Evolutionary conservation across 2,888 invertebrate species (phyloP), one percentile per base, ranked within the genome.

Genomic region (Cheilosia soror): DNA sequence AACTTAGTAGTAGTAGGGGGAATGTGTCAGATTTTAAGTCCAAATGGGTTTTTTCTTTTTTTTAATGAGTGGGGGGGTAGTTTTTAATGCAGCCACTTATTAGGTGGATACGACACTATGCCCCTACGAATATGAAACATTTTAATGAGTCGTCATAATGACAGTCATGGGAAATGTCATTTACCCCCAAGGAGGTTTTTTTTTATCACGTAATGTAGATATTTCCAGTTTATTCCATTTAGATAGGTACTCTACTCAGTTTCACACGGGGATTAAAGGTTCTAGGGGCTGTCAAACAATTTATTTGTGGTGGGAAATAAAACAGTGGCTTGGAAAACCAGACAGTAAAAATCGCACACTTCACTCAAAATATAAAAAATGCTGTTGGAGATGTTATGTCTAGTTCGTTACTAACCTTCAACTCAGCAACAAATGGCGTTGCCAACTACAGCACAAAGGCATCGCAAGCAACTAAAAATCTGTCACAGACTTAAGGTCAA

Each of bases 161-260:
- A 85, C 71, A 81, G 57, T 40, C 80, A 51, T 77, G 81, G 72
- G 80, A 85, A 81, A 81, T 72, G 85, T 85, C 85, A 77, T 76
- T 80, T 76, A 76, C 80, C 81, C 68, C 76, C 20, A 57, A 20
- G 75, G 15, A 27, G 47, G n/a, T 11, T 13, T 42, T 65, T 47
- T 47, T 44, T 29, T n/a, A 29, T 20, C 20, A 37, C 4, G 11
- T 11, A 20, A 20, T 20, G 20, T 20, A 37, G 37, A 11, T n/a
- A 15, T 33, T 49, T 49, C 3, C 0, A 20, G n/a, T 20, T 20
- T 20, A 20, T 20, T 20, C 20, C 44, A 15, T 44, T 15, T 44
- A 15, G 6, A 44, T 15, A n/a, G 44, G 15, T 2, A 44, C 15
- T 44, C 15, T 2, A 44, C 15, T 44, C 15, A 20, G 20, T 20